phyloP scores from a whole-genome alignment of 1,140 invertebrate species.

The Asobara japonica region DNA sequence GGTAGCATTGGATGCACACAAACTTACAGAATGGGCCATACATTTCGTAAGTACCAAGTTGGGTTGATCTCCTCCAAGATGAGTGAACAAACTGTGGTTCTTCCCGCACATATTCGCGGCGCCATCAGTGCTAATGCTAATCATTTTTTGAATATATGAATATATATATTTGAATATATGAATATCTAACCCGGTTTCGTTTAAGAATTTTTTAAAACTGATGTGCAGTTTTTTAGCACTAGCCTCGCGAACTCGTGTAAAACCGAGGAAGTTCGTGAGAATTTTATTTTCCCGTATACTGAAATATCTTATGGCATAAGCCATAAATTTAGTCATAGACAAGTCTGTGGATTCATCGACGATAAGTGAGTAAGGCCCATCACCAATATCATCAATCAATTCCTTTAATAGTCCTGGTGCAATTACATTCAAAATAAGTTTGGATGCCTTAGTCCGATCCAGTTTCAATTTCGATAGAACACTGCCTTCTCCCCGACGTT shows the following conservation, averaged over 20 bases:
- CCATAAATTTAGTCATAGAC: slow-evolving; percentile 49
- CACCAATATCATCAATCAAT: slow-evolving; percentile 49
- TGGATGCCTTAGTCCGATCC: slow-evolving; percentile 53
- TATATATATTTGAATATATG: too few relatives aligned
- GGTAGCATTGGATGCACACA: slow-evolving; percentile 39
- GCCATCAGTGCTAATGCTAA: slow-evolving; percentile 54
- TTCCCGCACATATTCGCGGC: slow-evolving; percentile 38
- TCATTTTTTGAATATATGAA: slow-evolving; percentile 48
- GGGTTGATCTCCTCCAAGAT: slow-evolving; percentile 28
- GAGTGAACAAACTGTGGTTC: slow-evolving; percentile 48
- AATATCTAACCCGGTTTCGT: slow-evolving; percentile 31
- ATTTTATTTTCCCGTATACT: slow-evolving; percentile 43
- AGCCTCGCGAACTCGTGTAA: slow-evolving; percentile 35
- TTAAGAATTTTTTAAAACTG: slow-evolving; percentile 21
- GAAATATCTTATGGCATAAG: slow-evolving; percentile 55
- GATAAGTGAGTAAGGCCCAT: slow-evolving; percentile 53
- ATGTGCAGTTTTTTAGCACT: too few relatives aligned
- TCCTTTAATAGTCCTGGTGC: slow-evolving; percentile 47
- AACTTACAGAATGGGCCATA: slow-evolving; percentile 44
- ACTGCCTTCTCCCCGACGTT: slow-evolving; percentile 2
- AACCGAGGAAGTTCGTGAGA: slow-evolving; percentile 46
- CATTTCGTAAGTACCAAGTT: slow-evolving; percentile 34
- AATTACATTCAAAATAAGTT: slow-evolving; percentile 54
- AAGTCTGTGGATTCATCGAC: slow-evolving; percentile 61
- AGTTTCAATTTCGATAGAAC: slow-evolving; percentile 40